phyloP scores from a whole-genome alignment of 2,113 vertebrate species.

The Sciurus niger region DNA sequence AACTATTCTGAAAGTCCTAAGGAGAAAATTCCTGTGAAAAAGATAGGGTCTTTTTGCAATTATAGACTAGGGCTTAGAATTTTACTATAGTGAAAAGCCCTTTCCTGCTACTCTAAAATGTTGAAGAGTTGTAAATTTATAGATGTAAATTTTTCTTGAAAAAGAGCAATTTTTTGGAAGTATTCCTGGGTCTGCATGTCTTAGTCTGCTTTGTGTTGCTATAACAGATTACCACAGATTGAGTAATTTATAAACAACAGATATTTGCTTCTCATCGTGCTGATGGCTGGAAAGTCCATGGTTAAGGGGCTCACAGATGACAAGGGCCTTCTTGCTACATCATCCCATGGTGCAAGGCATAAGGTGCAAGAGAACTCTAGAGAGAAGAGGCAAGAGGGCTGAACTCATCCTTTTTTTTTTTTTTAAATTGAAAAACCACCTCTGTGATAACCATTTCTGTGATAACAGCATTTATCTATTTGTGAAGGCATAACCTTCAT shows the following conservation, averaged over 20 bases:
- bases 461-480: not conserved
- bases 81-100: not conserved
- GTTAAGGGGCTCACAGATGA: no score
- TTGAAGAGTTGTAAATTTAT: not conserved
- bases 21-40: not conserved
- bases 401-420: no score
- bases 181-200: not conserved
- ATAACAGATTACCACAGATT: not conserved
- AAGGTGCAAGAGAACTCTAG: not conserved
- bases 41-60: not conserved
- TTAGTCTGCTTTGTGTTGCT: not conserved
- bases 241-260: not conserved
- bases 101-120: not conserved
- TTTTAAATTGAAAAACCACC: not conserved
- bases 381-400: not conserved
- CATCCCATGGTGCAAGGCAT: no score
- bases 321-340: not conserved
- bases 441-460: not conserved
- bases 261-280: not conserved
- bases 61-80: not conserved
- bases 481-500: not conserved
- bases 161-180: not conserved
- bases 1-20: not conserved
- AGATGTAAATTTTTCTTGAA: not conserved
- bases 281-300: not conserved